phyloP scores from a whole-genome alignment of 1,140 invertebrate species.

The Zaprionus capensis region DNA sequence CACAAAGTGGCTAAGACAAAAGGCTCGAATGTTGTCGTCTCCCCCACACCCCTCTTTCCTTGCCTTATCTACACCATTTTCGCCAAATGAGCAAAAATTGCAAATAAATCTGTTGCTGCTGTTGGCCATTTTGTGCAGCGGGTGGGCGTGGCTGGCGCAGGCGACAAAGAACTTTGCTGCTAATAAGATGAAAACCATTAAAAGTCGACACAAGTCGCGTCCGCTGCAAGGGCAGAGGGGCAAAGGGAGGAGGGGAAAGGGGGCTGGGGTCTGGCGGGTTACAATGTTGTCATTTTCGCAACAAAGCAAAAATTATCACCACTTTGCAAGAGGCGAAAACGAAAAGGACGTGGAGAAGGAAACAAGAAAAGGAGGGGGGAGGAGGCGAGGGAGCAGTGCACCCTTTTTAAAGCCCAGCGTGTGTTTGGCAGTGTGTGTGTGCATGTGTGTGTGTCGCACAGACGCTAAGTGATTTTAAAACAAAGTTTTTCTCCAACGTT shows the following conservation, averaged over 20 bases:
- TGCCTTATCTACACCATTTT: not conserved
- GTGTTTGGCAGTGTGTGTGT: conserved; percentile 10
- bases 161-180: conserved; percentile 82
- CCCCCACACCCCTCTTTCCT: not conserved
- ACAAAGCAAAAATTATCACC: conserved; percentile 83
- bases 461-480: conserved; percentile 79
- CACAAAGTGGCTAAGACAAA: conserved; percentile 78
- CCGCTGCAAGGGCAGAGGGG: conserved; percentile 53
- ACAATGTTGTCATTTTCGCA: conserved; percentile 81
- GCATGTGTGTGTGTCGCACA: conserved; percentile 23
- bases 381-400: conserved; percentile 32
- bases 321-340: conserved; percentile 78
- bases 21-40: conserved; percentile 48
- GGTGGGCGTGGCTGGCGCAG: conserved; percentile 30
- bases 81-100: conserved; percentile 76
- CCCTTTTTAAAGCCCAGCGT: conserved; percentile 42
- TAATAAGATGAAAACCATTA: conserved; percentile 83
- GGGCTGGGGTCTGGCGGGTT: conserved; percentile 47
- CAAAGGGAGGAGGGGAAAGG: not conserved
- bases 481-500: conserved; percentile 78
- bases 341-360: conserved; percentile 33
- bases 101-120: conserved; percentile 83
- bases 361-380: not conserved
- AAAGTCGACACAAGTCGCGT: conserved; percentile 78
- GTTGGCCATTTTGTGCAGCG: conserved; percentile 65